These are phyloP conservation scores for Coreoperca whiteheadi DNA, from an alignment of 2,113 vertebrate genomes.

Conservation along the genomic window DNA sequence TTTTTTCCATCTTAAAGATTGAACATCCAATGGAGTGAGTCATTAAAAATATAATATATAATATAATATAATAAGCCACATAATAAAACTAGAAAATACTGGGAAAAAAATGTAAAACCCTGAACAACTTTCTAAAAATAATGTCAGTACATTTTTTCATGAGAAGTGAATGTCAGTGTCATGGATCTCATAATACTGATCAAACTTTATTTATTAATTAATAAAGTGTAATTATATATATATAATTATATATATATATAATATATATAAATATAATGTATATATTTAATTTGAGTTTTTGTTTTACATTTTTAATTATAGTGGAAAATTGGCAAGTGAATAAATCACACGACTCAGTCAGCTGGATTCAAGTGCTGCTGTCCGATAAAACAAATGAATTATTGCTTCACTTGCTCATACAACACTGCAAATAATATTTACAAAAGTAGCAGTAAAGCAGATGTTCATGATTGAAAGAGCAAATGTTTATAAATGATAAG, in stretches of 20 bases:
- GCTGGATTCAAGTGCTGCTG: neutral
- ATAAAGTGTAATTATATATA: no score
- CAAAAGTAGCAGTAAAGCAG: no score
- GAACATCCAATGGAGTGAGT: constrained; percentile 1
- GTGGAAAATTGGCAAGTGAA: neutral
- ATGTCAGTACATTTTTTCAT: neutral
- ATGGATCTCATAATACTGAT: neutral
- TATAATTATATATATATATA: no score
- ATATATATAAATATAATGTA: no score
- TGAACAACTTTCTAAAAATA: neutral
- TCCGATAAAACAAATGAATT: neutral
- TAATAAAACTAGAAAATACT: no score
- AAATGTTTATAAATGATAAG: neutral
- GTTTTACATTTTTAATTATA: neutral
- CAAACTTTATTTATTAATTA: no score
- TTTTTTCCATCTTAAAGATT: constrained; percentile 11
- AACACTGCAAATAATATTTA: neutral
- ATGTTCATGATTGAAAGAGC: neutral
- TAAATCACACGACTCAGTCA: no score
- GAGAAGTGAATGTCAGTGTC: neutral
- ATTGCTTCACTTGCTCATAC: neutral
- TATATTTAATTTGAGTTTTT: no score
- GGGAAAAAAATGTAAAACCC: neutral
- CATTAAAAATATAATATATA: neutral
- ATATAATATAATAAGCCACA: neutral